Percentiles rank a stretch among this genome's conserved stretches.
These are phyloP conservation scores for Amblyopsis hoosieri DNA, from an alignment of 2,797 vertebrate species.

Conservation along the genomic window DNA sequence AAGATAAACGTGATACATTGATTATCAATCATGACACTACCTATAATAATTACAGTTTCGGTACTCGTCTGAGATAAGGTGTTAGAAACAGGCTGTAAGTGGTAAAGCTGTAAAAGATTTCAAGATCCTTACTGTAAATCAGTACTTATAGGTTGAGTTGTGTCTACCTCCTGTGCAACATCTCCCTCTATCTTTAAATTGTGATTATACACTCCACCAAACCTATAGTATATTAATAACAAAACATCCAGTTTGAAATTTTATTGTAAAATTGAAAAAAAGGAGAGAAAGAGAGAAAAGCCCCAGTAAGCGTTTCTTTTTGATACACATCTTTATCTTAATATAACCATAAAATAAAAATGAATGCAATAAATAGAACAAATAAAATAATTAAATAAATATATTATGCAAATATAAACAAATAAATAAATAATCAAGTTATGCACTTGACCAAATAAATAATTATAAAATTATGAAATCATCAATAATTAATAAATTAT, in stretches of 20 bases:
- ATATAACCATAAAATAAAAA: slow-evolving; percentile 73
- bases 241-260: slow-evolving; percentile 78
- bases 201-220: slow-evolving; percentile 14
- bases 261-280: slow-evolving; percentile 91
- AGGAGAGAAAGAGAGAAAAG: slow-evolving; percentile 86
- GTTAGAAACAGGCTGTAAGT: slow-evolving; percentile 8
- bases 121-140: slow-evolving; percentile 23
- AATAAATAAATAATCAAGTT: slow-evolving; percentile 71
- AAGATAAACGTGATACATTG: slow-evolving; percentile 2
- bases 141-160: neutral
- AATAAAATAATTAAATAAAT: slow-evolving; percentile 25
- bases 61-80: slow-evolving; percentile 11
- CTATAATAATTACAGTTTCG: slow-evolving; percentile 16
- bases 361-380: slow-evolving; percentile 50
- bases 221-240: slow-evolving; percentile 34
- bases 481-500: slow-evolving; percentile 76
- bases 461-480: slow-evolving; percentile 77
- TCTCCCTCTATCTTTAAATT: slow-evolving; percentile 34
- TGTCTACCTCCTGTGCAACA: slow-evolving; percentile 24
- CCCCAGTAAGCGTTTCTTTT: slow-evolving; percentile 83
- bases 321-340: slow-evolving; percentile 81
- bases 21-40: slow-evolving; percentile 19
- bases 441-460: slow-evolving; percentile 71
- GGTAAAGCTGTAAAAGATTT: slow-evolving; percentile 16
- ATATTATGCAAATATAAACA: slow-evolving; percentile 54